phyloP scores from a whole-genome alignment of 2,888 invertebrate genomes.

The Macrosiphum euphorbiae region DNA sequence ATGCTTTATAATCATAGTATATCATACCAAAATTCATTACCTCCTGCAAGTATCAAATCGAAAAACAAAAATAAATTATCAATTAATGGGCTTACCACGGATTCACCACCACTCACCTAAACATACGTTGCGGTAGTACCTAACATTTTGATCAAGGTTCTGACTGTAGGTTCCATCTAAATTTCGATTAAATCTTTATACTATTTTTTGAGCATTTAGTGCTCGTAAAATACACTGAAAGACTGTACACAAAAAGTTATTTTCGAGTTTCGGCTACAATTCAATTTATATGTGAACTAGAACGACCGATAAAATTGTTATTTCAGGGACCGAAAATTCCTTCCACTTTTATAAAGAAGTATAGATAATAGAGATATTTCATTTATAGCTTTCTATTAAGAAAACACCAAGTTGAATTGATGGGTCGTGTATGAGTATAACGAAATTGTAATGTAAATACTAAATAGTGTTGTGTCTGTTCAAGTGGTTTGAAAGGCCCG shows the following conservation, averaged over 20 bases:
- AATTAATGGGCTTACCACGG: neutral
- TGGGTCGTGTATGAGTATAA: neutral
- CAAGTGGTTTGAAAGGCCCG: neutral
- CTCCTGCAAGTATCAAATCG: neutral
- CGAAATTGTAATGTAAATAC: constrained; percentile 29
- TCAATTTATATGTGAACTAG: neutral
- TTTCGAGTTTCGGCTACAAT: neutral
- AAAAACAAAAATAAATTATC: neutral
- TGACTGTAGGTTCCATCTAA: neutral
- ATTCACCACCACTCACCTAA: neutral
- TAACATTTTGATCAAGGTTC: neutral
- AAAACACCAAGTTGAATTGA: constrained; percentile 33
- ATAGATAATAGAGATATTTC: constrained; percentile 3
- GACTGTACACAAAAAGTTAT: neutral
- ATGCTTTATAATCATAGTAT: neutral
- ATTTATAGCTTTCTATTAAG: constrained; percentile 27
- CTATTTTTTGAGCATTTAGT: neutral
- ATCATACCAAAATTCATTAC: neutral
- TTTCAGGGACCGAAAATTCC: neutral
- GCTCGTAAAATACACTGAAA: neutral
- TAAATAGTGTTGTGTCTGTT: constrained; percentile 19
- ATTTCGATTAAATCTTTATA: neutral
- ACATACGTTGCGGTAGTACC: neutral
- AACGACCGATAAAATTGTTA: constrained; percentile 1
- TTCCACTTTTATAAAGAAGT: neutral